Percentiles rank a stretch among this genome's conserved stretches.
These are phyloP conservation scores for Phenacoccus solenopsis DNA, from an alignment of 1,140 invertebrate species.

Conservation along the genomic window DNA sequence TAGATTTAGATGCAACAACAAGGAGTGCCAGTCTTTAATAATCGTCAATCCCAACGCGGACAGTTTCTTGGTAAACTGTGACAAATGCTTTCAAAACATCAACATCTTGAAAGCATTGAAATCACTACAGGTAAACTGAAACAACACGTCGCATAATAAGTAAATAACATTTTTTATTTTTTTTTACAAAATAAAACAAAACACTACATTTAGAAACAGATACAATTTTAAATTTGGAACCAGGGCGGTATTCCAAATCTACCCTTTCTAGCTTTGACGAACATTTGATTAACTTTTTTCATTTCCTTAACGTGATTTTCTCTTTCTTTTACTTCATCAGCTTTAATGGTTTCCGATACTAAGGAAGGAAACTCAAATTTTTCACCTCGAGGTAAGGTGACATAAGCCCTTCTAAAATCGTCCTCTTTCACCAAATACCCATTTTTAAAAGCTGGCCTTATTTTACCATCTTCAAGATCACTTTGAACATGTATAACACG, in stretches of 20 bases:
- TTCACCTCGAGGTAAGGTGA: conserved; percentile 39
- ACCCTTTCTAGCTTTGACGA: conserved; percentile 29
- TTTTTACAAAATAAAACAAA: too few species aligned
- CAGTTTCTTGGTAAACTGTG: conserved; percentile 55
- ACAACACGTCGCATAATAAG: too few species aligned
- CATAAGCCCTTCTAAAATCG: conserved; percentile 68
- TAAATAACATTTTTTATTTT: background rate
- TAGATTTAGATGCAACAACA: conserved; percentile 43
- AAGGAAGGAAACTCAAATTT: conserved; percentile 28
- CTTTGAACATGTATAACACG: conserved; percentile 57
- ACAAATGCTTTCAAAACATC: conserved; percentile 51
- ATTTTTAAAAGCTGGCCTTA: conserved; percentile 30
- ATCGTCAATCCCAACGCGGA: conserved; percentile 47
- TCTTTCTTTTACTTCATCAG: conserved; percentile 20
- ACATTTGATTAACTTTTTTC: background rate
- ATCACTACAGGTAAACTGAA: conserved; percentile 38
- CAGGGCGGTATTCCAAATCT: background rate
- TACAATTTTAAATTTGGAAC: background rate
- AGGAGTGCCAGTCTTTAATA: conserved; percentile 45
- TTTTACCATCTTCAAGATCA: conserved; percentile 49
- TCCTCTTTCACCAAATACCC: conserved; percentile 66
- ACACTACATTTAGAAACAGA: background rate
- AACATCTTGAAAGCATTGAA: conserved; percentile 67
- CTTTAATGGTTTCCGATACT: background rate
- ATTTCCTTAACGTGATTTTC: conserved; percentile 5